A percentile compares a stretch with the other conserved stretches of the same genome.
These are phyloP conservation scores for Cotesia vestalis DNA, from an alignment of 1,140 invertebrate genomes.

Conservation along the genomic window DNA sequence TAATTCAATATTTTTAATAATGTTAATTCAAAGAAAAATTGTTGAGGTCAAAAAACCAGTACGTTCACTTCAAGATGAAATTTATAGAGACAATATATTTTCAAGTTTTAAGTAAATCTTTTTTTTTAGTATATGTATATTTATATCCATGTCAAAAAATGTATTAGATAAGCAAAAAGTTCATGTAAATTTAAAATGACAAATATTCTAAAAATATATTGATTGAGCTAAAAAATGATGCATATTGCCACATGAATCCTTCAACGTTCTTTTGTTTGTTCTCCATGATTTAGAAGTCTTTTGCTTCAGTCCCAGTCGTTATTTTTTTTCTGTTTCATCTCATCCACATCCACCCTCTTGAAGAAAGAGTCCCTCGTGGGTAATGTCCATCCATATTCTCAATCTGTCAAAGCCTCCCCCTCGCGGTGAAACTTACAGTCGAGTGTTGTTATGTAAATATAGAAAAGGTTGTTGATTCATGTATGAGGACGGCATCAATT, in stretches of 20 bases:
- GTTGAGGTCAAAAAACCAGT: no score
- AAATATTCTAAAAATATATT: conserved; percentile 1
- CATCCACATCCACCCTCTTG: conserved; percentile 14
- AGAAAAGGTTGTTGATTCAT: conserved; percentile 62
- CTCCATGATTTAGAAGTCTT: conserved; percentile 20
- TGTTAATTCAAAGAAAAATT: no score
- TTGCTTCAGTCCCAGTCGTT: conserved; percentile 23
- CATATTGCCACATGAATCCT: conserved; percentile 14
- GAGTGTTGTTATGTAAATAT: conserved; percentile 63
- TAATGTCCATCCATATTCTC: conserved; percentile 53
- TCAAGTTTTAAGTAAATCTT: no score
- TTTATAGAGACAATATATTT: no score
- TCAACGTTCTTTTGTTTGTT: conserved; percentile 11
- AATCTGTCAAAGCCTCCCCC: conserved; percentile 59
- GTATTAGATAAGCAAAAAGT: no score
- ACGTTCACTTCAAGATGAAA: no score
- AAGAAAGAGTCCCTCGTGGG: conserved; percentile 37
- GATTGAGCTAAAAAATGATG: conserved; percentile 5
- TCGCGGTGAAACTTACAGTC: conserved; percentile 47
- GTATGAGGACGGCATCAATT: conserved; percentile 57
- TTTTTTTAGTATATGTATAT: no score
- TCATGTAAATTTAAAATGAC: no score
- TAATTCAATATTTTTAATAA: no score
- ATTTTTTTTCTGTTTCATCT: conserved; percentile 28
- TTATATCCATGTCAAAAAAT: no score